A percentile compares a stretch with the other conserved stretches of the same genome.
Evolutionary conservation across 64 coral and sea anemone genomes (phyloP).

Genomic region (Astreopora myriophthalma): DNA sequence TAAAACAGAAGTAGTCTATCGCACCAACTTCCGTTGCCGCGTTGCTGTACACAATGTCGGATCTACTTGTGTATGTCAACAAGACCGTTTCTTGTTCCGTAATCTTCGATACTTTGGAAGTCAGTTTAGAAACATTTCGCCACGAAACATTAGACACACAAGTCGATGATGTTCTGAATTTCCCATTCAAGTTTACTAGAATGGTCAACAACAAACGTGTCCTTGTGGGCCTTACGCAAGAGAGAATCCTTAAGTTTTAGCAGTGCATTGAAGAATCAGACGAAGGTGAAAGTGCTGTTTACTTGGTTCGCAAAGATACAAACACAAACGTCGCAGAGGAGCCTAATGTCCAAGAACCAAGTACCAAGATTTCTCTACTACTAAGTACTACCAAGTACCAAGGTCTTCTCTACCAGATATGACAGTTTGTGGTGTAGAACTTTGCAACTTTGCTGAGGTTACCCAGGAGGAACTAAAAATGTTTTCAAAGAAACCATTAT

Average conservation of each 20-base stretch:
- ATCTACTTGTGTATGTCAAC: background rate
- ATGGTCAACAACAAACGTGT: background rate
- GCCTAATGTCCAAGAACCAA: background rate
- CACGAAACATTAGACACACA: background rate
- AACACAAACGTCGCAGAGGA: background rate
- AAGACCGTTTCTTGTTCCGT: background rate
- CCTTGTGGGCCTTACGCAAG: background rate
- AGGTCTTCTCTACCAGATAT: too few relatives aligned
- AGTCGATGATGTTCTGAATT: background rate
- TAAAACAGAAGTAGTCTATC: too few relatives aligned
- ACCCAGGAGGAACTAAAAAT: too few relatives aligned
- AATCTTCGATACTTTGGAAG: background rate
- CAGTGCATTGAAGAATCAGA: background rate
- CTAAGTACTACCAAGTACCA: too few relatives aligned
- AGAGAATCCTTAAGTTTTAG: background rate
- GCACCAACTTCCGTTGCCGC: too few relatives aligned
- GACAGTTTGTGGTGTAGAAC: too few relatives aligned
- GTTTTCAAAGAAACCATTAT: too few relatives aligned
- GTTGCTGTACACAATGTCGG: background rate
- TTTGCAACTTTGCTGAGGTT: too few relatives aligned
- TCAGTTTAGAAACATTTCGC: background rate
- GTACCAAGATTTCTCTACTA: too few relatives aligned
- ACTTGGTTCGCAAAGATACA: background rate
- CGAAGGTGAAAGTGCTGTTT: background rate
- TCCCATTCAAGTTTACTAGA: background rate